Percentiles rank a stretch among this genome's conserved stretches.
phyloP scores from a whole-genome alignment of 2,888 invertebrate species.

The Luperina testacea region DNA sequence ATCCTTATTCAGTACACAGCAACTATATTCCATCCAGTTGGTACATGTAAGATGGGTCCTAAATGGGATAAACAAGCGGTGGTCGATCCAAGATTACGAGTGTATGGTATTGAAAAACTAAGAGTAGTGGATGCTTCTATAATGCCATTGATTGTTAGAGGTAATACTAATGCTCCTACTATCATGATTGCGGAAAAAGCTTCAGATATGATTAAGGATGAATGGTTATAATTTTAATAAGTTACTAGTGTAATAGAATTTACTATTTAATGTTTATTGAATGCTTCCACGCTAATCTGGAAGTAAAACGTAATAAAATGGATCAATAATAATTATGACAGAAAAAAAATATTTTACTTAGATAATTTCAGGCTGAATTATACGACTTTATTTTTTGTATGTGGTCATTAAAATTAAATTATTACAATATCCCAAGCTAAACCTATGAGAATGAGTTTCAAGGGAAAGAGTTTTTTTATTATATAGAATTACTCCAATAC shows the following conservation, averaged over 20 bases:
- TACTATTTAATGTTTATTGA: background rate
- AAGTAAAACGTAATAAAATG: background rate
- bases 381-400: background rate
- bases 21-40: conserved; percentile 93
- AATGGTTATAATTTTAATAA: conserved; percentile 72
- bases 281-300: conserved; percentile 26
- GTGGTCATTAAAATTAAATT: background rate
- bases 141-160: conserved; percentile 91
- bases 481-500: background rate
- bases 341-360: background rate
- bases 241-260: background rate
- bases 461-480: background rate
- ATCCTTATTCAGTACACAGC: conserved; percentile 91
- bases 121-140: conserved; percentile 93
- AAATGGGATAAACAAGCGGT: conserved; percentile 91
- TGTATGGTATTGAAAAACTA: conserved; percentile 91
- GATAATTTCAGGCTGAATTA: background rate
- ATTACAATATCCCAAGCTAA: background rate
- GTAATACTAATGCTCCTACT: conserved; percentile 95
- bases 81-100: conserved; percentile 91
- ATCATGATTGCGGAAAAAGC: conserved; percentile 97
- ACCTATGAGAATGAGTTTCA: background rate
- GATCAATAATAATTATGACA: background rate
- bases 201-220: conserved; percentile 93
- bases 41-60: conserved; percentile 93